phyloP scores from a whole-genome alignment of 2,888 invertebrate genomes.

The Palloptera scutellata region DNA sequence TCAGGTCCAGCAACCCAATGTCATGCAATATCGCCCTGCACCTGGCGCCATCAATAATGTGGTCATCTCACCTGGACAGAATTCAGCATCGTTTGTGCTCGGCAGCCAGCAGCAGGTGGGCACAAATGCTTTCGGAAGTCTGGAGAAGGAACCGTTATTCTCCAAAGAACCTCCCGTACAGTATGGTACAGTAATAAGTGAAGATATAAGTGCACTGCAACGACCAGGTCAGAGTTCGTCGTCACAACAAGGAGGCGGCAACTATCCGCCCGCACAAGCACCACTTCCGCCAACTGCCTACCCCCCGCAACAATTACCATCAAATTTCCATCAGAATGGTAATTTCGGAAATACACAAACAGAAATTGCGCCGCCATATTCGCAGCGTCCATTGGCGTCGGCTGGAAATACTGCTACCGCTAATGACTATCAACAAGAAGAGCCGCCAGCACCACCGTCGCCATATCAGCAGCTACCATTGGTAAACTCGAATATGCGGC shows the following conservation, averaged over 20 bases:
- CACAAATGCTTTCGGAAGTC: constrained; percentile 64
- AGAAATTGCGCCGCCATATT: constrained; percentile 22
- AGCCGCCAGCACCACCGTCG: constrained; percentile 52
- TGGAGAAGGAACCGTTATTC: constrained; percentile 67
- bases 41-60: constrained; percentile 70
- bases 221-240: constrained; percentile 42
- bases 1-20: constrained; percentile 62
- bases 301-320: constrained; percentile 36
- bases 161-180: constrained; percentile 57
- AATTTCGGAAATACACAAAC: constrained; percentile 27
- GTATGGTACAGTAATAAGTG: constrained; percentile 60
- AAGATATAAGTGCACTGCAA: constrained; percentile 52
- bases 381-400: constrained; percentile 25
- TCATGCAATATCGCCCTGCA: constrained; percentile 63
- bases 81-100: constrained; percentile 72
- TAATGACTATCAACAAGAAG: constrained; percentile 36
- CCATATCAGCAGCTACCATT: constrained; percentile 56
- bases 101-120: constrained; percentile 71
- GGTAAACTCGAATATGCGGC: constrained; percentile 41
- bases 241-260: neutral
- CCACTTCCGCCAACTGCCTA: neutral
- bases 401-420: neutral
- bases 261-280: neutral
- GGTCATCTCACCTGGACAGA: constrained; percentile 71
- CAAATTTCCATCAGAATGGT: constrained; percentile 48